Base-by-base conservation (phyloP, 2,797 vertebrate genomes). In the Ispidina lecontei region DNA sequence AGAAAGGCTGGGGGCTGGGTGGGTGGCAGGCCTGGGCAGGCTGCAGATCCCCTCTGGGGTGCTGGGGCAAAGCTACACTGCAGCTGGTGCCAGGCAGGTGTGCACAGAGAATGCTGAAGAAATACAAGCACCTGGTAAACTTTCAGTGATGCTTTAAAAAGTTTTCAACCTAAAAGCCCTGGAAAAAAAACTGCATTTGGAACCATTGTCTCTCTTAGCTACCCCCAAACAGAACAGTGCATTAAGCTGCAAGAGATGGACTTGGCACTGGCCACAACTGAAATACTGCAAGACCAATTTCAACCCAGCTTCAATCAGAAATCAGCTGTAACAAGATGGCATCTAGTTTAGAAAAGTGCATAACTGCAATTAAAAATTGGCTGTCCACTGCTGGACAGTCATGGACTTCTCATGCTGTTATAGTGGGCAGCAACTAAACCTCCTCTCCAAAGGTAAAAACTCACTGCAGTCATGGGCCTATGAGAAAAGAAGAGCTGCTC, bases 311-410 rank as follows among this genome's bases (percentile, higher is more conserved):
- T 52, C 68, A 52, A 84, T 49, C n/a, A 64, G 62, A 81, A 65
- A 56, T 43, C 59, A 82, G 29, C 56, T 55, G 25, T 70, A 71
- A 29, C n/a, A 74, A 73, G 26, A 62, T 9, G 12, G 35, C 15
- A 35, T n/a, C 70, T 37, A 33, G 20, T 52, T 31, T 46, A 59
- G 78, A 43, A 73, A 78, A 60, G 79, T 69, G 81, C 52, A 76
- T 89, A 95, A 74, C 70, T 29, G 28, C 55, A 46, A 75, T 52
- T 65, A 59, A 84, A 94, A 79, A 62, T 6, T 76, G 51, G 23
- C 22, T 63, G 72, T 74, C 59, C 22, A 20, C 6, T 31, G 33
- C 71, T 68, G 67, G 68, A 85, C 85, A 84, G 37, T 39, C 37
- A 14, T 39, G 37, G 55, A 49, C 23, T 43, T 87, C 47, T 35